A percentile compares a stretch with the other conserved stretches of the same genome.
Conservation (phyloP, 2,113 vertebrate species). For the Chaetura pelagica region DNA sequence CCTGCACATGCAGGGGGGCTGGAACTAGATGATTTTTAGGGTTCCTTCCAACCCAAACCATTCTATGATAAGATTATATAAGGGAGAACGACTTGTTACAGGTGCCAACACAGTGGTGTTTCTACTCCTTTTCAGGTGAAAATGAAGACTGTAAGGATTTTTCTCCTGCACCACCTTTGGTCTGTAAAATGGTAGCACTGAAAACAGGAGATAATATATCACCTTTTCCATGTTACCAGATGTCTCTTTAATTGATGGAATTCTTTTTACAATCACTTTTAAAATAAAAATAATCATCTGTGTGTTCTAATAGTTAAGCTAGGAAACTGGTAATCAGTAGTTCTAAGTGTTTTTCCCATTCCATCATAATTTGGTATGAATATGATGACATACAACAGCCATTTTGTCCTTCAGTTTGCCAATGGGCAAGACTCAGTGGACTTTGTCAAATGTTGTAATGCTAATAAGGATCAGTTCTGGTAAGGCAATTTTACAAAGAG, state of each 20-base stretch:
- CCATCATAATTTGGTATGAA: background rate
- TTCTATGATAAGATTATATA: too few species aligned
- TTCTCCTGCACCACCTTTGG: background rate
- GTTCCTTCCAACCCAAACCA: too few species aligned
- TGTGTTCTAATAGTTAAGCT: background rate
- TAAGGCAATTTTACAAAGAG: background rate
- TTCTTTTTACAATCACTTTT: conserved; percentile 30
- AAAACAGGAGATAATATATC: conserved; percentile 38
- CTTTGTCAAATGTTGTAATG: background rate
- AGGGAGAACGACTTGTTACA: background rate
- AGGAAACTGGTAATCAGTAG: background rate
- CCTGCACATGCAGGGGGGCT: too few species aligned
- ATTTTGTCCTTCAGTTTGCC: background rate
- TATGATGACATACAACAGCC: background rate
- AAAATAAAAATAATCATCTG: background rate
- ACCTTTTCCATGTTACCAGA: conserved; percentile 65
- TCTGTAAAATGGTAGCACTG: background rate
- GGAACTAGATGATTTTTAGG: too few species aligned
- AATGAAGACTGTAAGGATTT: background rate
- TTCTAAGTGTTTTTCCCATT: background rate
- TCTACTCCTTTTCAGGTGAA: background rate
- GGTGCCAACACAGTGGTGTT: background rate
- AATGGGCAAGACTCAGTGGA: background rate
- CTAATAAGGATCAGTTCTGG: background rate
- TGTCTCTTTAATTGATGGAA: conserved; percentile 66